A percentile compares a stretch with the other conserved stretches of the same genome.
Conservation (phyloP, 1,140 invertebrate species). For the Metaphire vulgaris region DNA sequence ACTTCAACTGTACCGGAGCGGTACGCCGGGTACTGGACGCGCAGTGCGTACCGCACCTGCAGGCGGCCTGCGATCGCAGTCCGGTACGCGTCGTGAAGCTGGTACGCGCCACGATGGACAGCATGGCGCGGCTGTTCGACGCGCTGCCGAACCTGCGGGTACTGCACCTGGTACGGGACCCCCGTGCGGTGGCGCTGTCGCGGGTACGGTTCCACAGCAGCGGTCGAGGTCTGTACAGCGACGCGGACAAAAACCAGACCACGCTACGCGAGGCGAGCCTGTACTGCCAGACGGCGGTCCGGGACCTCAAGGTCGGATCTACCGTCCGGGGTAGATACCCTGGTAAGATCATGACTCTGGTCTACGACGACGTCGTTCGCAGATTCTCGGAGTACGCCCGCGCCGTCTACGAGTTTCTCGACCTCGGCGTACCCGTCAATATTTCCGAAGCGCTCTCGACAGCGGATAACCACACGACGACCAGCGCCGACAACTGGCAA, state of each 20-base stretch:
- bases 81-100: conserved; percentile 13
- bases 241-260: too few relatives aligned
- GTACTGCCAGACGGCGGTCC: conserved; percentile 11
- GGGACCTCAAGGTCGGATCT: conserved; percentile 2
- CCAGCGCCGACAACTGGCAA: too few relatives aligned
- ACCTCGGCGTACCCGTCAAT: not conserved
- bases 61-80: too few relatives aligned
- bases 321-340: not conserved
- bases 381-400: not conserved
- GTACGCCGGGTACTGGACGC: too few relatives aligned
- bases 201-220: not conserved
- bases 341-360: not conserved
- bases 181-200: conserved; percentile 15
- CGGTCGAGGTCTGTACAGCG: too few relatives aligned
- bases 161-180: conserved; percentile 22
- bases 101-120: conserved; percentile 9
- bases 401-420: not conserved
- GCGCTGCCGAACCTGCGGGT: conserved; percentile 19
- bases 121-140: conserved; percentile 1
- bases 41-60: too few relatives aligned
- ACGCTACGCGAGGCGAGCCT: conserved; percentile 11
- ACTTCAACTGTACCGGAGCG: too few relatives aligned
- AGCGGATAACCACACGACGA: too few relatives aligned
- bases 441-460: too few relatives aligned
- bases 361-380: not conserved